Conservation (phyloP, 2,797 vertebrate genomes). For the Pygocentrus nattereri region DNA sequence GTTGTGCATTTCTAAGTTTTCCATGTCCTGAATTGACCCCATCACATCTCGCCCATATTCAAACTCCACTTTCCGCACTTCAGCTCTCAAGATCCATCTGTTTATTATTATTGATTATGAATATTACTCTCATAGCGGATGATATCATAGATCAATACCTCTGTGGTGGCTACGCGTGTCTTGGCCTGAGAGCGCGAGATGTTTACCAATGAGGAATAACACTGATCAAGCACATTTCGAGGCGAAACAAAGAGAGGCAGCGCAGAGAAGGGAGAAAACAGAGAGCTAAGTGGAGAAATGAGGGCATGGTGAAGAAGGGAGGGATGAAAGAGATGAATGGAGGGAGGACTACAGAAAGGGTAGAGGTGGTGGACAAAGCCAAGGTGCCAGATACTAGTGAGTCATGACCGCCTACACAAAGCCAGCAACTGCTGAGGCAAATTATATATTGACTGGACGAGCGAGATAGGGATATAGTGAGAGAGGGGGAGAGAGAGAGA, state of each 20-base stretch:
- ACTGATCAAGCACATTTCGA: background rate
- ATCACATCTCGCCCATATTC: background rate
- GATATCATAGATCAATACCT: slow-evolving; percentile 9
- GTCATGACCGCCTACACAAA: slow-evolving; percentile 19
- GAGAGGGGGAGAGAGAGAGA: background rate
- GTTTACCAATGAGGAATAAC: slow-evolving; percentile 1
- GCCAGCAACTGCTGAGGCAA: slow-evolving; percentile 20
- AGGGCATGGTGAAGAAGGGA: background rate
- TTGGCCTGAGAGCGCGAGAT: background rate
- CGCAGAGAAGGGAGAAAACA: background rate
- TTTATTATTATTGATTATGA: slow-evolving; percentile 19
- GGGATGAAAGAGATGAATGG: background rate
- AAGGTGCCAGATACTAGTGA: slow-evolving; percentile 10
- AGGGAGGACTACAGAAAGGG: no score
- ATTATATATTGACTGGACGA: slow-evolving; percentile 41
- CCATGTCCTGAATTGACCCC: background rate
- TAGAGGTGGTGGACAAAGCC: background rate
- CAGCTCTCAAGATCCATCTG: background rate
- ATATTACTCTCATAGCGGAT: background rate
- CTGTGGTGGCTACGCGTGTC: background rate
- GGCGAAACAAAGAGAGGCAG: background rate
- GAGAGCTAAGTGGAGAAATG: background rate
- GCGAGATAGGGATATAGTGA: background rate
- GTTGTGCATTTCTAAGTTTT: no score
- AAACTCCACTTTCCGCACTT: background rate